A percentile compares a stretch with the other conserved stretches of the same genome.
These are phyloP conservation scores for Oreortyx pictus DNA, from an alignment of 2,797 vertebrate genomes.

Conservation along the genomic window DNA sequence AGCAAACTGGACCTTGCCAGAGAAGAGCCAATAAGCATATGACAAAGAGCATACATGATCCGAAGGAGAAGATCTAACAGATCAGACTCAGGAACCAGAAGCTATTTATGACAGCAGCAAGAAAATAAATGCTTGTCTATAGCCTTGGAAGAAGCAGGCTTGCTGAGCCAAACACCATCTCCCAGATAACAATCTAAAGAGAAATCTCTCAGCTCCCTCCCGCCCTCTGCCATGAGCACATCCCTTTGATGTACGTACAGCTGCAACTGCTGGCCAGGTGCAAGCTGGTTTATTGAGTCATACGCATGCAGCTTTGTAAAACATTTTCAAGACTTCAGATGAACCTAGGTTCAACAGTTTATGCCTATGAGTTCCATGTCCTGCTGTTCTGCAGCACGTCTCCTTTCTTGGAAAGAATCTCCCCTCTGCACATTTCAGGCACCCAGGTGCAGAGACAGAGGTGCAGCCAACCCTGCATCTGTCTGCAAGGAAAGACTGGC, in stretches of 20 bases:
- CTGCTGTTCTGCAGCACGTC: not conserved
- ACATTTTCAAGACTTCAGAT: not conserved
- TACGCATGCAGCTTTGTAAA: not conserved
- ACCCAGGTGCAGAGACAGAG: not conserved
- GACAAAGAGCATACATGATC: not conserved
- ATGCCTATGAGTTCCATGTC: not conserved
- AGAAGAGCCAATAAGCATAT: not conserved
- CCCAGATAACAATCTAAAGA: constrained; percentile 44
- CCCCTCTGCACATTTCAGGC: not conserved
- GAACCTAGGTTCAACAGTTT: not conserved
- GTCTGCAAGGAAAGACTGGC: not conserved
- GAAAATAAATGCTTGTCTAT: not conserved
- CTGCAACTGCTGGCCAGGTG: constrained; percentile 47
- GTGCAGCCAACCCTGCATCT: not conserved
- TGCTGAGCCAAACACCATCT: constrained; percentile 35
- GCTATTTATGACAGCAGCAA: not conserved
- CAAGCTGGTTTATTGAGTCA: constrained; percentile 22
- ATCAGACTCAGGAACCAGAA: not conserved
- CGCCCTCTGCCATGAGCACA: not conserved
- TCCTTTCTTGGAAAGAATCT: not conserved
- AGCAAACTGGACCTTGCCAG: not conserved
- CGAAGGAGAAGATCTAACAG: constrained; percentile 6
- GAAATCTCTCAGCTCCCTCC: not conserved
- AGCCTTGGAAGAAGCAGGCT: constrained; percentile 26
- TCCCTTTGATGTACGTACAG: constrained; percentile 54